Evolutionary conservation across 2,888 invertebrate species (phyloP).

Genomic region (Diarsia dahlii): DNA sequence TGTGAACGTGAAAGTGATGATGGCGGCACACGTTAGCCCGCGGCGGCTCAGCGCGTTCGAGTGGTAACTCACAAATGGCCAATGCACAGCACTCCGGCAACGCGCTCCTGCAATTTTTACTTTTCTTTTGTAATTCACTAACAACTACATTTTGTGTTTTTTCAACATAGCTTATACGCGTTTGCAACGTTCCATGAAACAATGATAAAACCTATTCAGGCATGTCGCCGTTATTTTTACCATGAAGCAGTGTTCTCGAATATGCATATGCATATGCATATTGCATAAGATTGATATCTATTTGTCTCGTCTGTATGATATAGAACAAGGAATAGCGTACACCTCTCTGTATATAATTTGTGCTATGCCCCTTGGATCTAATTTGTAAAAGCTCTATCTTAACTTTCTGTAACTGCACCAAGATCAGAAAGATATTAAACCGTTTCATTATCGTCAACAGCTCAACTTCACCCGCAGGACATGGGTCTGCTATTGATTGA

Average conservation of each 20-base stretch:
- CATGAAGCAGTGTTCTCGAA: slow-evolving; percentile 60
- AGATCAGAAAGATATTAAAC: neutral
- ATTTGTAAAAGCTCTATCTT: neutral
- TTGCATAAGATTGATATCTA: slow-evolving; percentile 72
- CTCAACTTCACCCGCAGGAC: neutral
- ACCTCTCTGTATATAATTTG: neutral
- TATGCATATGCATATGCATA: slow-evolving; percentile 65
- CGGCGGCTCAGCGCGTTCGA: slow-evolving; percentile 78
- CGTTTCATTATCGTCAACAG: neutral
- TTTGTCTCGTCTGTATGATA: slow-evolving; percentile 60
- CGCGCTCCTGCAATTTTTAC: slow-evolving; percentile 64
- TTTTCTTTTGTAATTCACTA: slow-evolving; percentile 67
- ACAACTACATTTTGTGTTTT: slow-evolving; percentile 58
- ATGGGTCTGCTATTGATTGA: neutral
- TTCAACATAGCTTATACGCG: slow-evolving; percentile 57
- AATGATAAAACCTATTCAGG: slow-evolving; percentile 64
- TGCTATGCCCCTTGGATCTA: neutral
- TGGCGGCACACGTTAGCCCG: slow-evolving; percentile 82
- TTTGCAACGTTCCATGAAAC: slow-evolving; percentile 59
- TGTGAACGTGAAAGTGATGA: slow-evolving; percentile 83
- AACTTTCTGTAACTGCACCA: neutral
- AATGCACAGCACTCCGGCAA: slow-evolving; percentile 47
- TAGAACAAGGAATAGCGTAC: slow-evolving; percentile 50
- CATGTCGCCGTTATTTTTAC: slow-evolving; percentile 64
- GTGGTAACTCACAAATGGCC: slow-evolving; percentile 71